A percentile compares a stretch with the other conserved stretches of the same genome.
phyloP scores from a whole-genome alignment of 1,140 invertebrate genomes.

The Drosophila persimilis region DNA sequence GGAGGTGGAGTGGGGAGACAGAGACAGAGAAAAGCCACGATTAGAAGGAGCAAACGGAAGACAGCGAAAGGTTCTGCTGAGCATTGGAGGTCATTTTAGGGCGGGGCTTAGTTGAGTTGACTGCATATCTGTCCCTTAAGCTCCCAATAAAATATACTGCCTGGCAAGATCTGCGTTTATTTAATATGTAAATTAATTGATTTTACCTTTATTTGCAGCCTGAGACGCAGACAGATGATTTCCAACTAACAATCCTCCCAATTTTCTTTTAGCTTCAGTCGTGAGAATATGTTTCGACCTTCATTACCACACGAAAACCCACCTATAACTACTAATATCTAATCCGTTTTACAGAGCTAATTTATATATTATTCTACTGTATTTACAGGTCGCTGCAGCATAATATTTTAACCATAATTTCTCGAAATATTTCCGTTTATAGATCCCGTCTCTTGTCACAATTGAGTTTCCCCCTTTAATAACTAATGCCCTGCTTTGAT shows the following conservation, averaged over 20 bases:
- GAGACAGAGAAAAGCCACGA: background rate
- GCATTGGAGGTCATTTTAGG: conserved; percentile 1
- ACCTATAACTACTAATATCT: background rate
- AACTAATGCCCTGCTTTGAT: background rate
- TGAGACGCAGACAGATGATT: background rate
- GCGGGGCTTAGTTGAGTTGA: conserved; percentile 8
- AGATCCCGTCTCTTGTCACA: conserved; percentile 2
- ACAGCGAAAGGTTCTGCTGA: background rate
- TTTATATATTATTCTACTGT: background rate
- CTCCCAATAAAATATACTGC: conserved; percentile 9
- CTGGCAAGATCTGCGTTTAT: background rate
- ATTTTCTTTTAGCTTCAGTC: background rate
- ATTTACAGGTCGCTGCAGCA: background rate
- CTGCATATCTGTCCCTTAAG: background rate
- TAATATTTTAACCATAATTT: background rate
- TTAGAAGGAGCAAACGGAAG: background rate
- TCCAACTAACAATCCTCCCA: background rate
- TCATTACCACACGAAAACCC: too few species aligned
- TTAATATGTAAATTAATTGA: too few species aligned
- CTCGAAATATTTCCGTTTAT: background rate
- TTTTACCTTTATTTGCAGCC: background rate
- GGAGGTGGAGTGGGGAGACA: background rate
- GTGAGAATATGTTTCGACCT: conserved; percentile 7
- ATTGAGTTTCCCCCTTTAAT: background rate
- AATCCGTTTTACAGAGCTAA: background rate